Evolutionary conservation across 1,140 invertebrate genomes (phyloP).

Genomic region (Trichoplusia ni): DNA sequence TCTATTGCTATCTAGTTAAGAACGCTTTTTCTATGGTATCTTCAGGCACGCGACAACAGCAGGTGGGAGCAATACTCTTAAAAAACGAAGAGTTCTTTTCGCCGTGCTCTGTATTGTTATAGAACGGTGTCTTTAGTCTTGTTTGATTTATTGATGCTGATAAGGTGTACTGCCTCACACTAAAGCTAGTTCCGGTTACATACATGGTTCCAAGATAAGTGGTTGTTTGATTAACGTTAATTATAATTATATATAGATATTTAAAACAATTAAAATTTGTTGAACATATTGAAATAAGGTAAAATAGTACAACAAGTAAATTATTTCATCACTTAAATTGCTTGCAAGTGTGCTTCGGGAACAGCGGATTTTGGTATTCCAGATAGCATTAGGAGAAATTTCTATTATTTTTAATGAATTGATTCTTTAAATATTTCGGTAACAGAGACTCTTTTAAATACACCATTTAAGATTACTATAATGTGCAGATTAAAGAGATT

Average conservation of each 20-base stretch:
- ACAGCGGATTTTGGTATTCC: no score
- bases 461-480: background rate
- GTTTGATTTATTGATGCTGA: conserved; percentile 48
- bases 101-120: conserved; percentile 59
- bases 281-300: no score
- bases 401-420: no score
- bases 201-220: background rate
- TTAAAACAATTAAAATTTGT: no score
- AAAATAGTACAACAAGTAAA: no score
- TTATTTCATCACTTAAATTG: no score
- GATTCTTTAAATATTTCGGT: no score
- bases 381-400: no score
- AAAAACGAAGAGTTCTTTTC: conserved; percentile 77
- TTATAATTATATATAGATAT: no score
- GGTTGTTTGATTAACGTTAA: no score
- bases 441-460: no score
- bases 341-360: no score
- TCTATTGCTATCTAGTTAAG: conserved; percentile 31
- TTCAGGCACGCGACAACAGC: conserved; percentile 74
- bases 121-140: conserved; percentile 62
- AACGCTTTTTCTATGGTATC: conserved; percentile 27
- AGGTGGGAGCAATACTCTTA: conserved; percentile 74
- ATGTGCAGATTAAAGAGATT: conserved; percentile 1
- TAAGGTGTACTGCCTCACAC: conserved; percentile 19
- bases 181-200: background rate